These are phyloP conservation scores for Muscicapa striata DNA, from an alignment of 2,797 vertebrate genomes.

Conservation along the genomic window DNA sequence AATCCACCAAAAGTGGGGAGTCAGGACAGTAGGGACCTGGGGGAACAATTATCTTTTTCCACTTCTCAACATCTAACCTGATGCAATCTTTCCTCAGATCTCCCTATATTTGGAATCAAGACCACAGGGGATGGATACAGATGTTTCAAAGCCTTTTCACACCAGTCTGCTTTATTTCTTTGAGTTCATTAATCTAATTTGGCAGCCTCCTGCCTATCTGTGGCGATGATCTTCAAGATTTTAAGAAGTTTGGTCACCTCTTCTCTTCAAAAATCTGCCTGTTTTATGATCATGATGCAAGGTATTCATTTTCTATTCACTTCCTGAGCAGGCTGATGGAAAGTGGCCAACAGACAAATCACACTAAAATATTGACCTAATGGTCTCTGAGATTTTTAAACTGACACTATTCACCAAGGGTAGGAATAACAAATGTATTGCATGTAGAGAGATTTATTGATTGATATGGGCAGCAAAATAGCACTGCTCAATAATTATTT, in stretches of 20 bases:
- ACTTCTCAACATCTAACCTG: not conserved
- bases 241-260: not conserved
- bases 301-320: not conserved
- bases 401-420: not conserved
- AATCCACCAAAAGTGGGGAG: not conserved
- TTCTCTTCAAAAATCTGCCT: not conserved
- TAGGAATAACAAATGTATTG: not conserved
- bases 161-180: not conserved
- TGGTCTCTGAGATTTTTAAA: not conserved
- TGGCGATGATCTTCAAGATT: rapidly evolving
- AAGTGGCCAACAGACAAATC: slow-evolving; percentile 5
- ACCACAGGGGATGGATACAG: not conserved
- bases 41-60: not conserved
- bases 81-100: not conserved
- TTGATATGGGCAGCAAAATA: not conserved
- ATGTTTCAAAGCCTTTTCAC: not conserved
- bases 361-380: not conserved
- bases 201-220: not conserved
- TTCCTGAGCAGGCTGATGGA: not conserved
- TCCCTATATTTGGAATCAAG: not conserved
- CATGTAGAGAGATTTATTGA: not conserved
- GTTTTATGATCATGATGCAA: not conserved
- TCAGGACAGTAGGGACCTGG: not conserved
- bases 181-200: not conserved
- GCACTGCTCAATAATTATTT: not conserved